Base-by-base conservation (phyloP, 2,797 vertebrate genomes). In the Darevskia nairensis region DNA sequence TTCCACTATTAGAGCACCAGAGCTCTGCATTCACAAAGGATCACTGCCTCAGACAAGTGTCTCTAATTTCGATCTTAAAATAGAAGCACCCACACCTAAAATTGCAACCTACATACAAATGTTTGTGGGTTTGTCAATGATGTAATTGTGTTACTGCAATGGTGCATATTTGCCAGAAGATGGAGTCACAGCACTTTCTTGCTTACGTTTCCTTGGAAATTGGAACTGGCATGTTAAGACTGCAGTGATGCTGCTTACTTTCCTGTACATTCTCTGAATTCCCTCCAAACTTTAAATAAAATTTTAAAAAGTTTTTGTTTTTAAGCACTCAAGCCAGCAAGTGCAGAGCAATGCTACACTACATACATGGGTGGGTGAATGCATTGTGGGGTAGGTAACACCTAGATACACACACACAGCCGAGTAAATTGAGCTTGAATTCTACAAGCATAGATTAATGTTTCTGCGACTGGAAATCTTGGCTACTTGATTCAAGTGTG, bases 141-240 rank as follows among this genome's bases (percentile, higher is more conserved):
- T 41, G 68, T 80, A 83, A 50, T 82, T 55, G 77, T 55, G 50
- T 55, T 55, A 13, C 50, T 55, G 50, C 50, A 55, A 55, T 55
- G 50, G 13, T 29, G 3, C 50, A 19, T 0, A 1, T 6, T 23
- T 88, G 91, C 95, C 95, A 95, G 94, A 86, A 95, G 95, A 92
- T 95, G 95, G 95, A 93, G 93, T 89, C 94, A 61, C 86, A 89
- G 89, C 68, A 59, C 94, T 95, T 93, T 80, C 10, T 91, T 92
- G n/a, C 13, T 13, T 0, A 0, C 8, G 32, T 91, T 88, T 74
- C 44, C 17, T 69, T 86, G 21, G 44, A 64, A 78, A 6, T 15
- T 0, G 0, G 17, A n/a, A 72, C 44, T 41, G 23, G 1, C 6
- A 64, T 66, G 4, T 11, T 81, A 21, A 61, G 50, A 17, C 39